Evolutionary conservation across 2,888 invertebrate species (phyloP).

Genomic region (Dendrolimus pini): DNA sequence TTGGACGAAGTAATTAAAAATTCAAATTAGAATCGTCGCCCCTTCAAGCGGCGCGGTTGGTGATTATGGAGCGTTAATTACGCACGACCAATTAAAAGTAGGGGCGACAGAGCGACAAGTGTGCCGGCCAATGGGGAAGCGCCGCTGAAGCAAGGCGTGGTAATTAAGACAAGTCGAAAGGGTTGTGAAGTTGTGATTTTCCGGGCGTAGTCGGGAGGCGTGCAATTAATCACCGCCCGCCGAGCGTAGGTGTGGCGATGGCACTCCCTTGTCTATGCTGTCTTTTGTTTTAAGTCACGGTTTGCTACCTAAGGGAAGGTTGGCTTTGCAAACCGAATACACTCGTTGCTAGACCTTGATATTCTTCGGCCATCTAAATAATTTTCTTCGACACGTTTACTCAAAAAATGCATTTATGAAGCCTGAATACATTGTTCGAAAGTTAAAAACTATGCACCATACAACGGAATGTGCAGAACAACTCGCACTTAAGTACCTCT

Average conservation of each 20-base stretch:
- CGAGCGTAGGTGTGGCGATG: slow-evolving; percentile 34
- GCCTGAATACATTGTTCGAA: too few species aligned
- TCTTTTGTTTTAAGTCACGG: slow-evolving; percentile 21
- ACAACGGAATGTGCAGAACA: too few species aligned
- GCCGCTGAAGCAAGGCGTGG: slow-evolving; percentile 67
- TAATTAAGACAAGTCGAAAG: slow-evolving; percentile 70
- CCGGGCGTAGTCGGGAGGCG: slow-evolving; percentile 54
- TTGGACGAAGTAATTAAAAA: slow-evolving; percentile 63
- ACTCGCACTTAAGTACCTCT: too few species aligned
- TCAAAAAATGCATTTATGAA: too few species aligned
- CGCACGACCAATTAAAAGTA: slow-evolving; percentile 66
- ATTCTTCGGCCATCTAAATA: too few species aligned
- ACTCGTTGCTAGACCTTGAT: too few species aligned
- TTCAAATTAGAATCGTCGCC: slow-evolving; percentile 66
- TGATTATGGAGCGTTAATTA: slow-evolving; percentile 71
- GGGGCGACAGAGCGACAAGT: slow-evolving; percentile 48
- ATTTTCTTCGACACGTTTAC: too few species aligned
- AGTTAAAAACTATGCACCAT: too few species aligned
- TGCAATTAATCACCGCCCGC: slow-evolving; percentile 57
- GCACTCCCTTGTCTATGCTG: slow-evolving; percentile 35
- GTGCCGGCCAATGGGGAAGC: slow-evolving; percentile 51
- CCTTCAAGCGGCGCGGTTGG: slow-evolving; percentile 60
- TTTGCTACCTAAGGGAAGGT: neutral
- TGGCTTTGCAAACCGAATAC: too few species aligned
- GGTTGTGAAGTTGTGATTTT: slow-evolving; percentile 57